Base-by-base conservation (phyloP, 1,140 invertebrate species). In the Heliothis subflexa region DNA sequence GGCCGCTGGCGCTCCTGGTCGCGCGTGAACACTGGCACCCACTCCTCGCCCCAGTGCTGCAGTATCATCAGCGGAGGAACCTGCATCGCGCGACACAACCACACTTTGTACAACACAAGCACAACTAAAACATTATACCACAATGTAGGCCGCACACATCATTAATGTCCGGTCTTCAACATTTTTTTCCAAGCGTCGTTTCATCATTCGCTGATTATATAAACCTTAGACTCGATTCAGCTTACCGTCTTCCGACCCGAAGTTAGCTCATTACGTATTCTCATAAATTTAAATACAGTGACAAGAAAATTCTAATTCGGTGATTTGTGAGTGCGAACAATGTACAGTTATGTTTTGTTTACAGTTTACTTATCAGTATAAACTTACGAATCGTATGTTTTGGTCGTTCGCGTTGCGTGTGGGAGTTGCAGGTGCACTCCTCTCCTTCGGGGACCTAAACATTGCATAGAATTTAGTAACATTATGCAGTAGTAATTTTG, bases 1-100 rank as follows among this genome's bases (percentile, higher is more conserved):
- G 18, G 54, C 9, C 72, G 66, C 76, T 88, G 86, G 18, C 54
- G 55, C 54, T 80, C 59, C 12, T 86, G 78, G 79, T 91, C 89
- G 21, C 83, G 79, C 5, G 83, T 82, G 64, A 90, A 86, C 66
- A 89, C 86, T 57, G 88, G 88, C 79, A 87, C 85, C 89, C 87
- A 93, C 28, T 89, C 86, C 55, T 85, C 85, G 61, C 85, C 86
- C 87, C 88, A 93, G 52, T 91, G 87, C 62, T 88, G 81, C 57
- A 86, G 61, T 66, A 91, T 85, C 57, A 86, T 75, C 80, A 85
- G 78, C 68, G 85, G 85, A 18, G 88, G 85, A 7, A 89, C 84
- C 88, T 89, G 74, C 10, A 71, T 74, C 49, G 64, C 11, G 68
- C 28, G 18, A 10, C 13, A 66, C 40, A 66, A 47, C 40, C 11